Conservation (phyloP, 2,113 vertebrate genomes). For the Egretta garzetta region DNA sequence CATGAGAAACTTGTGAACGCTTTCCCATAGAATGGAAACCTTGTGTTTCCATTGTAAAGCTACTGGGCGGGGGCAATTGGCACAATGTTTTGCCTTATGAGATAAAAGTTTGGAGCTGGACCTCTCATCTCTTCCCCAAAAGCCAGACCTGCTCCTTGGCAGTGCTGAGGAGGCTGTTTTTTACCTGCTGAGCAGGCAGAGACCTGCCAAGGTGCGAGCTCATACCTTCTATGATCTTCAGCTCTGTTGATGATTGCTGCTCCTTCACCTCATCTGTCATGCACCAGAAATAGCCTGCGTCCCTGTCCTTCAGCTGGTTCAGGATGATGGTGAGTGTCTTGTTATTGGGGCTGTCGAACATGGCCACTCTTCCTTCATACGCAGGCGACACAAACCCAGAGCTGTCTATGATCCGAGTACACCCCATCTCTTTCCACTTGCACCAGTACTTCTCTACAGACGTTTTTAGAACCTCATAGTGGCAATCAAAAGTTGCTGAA, state of each 20-base stretch:
- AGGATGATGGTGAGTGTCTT: conserved; percentile 45
- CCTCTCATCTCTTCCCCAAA: accelerated
- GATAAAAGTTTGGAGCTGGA: neutral
- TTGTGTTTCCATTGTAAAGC: neutral
- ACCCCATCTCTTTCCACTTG: conserved; percentile 2
- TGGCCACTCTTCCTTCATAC: conserved; percentile 53
- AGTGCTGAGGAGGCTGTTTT: neutral
- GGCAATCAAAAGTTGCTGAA: conserved; percentile 64
- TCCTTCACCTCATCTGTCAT: neutral
- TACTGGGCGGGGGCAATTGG: neutral
- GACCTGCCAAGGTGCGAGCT: accelerated
- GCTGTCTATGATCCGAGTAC: conserved; percentile 33
- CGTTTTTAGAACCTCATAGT: neutral
- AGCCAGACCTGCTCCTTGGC: neutral
- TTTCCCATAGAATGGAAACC: neutral
- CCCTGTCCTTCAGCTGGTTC: conserved; percentile 60
- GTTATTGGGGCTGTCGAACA: neutral
- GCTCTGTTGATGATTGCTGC: conserved; percentile 30
- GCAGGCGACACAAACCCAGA: accelerated
- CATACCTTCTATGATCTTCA: conserved; percentile 71
- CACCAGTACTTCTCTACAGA: conserved; percentile 56
- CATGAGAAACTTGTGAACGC: accelerated
- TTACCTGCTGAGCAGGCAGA: neutral
- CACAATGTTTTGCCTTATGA: neutral
- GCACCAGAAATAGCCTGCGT: conserved; percentile 78